Evolutionary conservation across 2,888 invertebrate genomes (phyloP), one percentile per base, ranked within the genome.

Genomic region (Dicyrtomina minuta): DNA sequence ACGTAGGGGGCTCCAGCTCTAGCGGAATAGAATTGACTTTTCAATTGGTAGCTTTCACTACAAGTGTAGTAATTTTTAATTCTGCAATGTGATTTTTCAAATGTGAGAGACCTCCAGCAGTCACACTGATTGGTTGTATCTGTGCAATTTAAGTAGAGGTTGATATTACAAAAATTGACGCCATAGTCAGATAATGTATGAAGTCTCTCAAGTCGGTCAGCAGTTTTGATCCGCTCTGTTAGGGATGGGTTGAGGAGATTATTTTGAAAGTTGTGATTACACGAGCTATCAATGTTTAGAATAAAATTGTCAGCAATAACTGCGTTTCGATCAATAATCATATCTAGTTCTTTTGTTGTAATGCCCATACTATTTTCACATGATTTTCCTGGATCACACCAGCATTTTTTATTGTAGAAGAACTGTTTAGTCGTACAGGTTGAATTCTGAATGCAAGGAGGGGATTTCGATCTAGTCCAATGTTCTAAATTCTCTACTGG

Each of bases 1-100:
- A 53, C 33, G 2, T n/a, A 26, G 4, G 27, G 49, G n/a, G n/a
- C n/a, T 22, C 62, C 62, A 33, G 26, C 49, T 43, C 33, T 51
- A 13, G 43, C 22, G 22, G 60, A 24, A 22, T 64, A 64, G 41
- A 53, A 64, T 26, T 39, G 2, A 5, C 17, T 33, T 1, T 53
- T 22, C 17, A 39, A n/a, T 15, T 1, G 17, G 41, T 39, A 64
- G 26, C 26, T 27, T 2, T 26, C 6, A 8, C 33, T 39, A 39
- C 64, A 64, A 5, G 64, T 33, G 8, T 22, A 49, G 13, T 64
- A 41, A 53, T 64, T 64, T 27, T 64, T 64, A 39, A 64, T 64
- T n/a, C 51, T 51, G 22, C 64, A 64, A 13, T 53, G 39, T 3
- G 53, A 51, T 22, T 53, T 51, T 17, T 64, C 53, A 64, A 64